Evolutionary conservation across 37 sponge, comb jelly and placozoan genomes (phyloP).

Genomic region (Lycopodina hypogea): DNA sequence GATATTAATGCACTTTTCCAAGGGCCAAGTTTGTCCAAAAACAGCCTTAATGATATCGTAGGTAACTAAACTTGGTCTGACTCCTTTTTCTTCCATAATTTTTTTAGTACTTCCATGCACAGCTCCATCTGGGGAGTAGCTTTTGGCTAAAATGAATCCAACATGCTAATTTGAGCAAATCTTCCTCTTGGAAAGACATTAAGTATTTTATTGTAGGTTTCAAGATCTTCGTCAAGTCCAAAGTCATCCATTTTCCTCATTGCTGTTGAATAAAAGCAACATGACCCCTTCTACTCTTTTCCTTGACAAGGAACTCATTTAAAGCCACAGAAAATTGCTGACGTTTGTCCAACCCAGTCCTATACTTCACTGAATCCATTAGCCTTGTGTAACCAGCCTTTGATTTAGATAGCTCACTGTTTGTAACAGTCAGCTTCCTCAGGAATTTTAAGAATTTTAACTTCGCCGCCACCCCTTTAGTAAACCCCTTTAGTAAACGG

Average conservation of each 20-base stretch:
- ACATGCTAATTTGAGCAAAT: conserved; percentile 50
- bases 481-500: no score
- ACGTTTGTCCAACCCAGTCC: background rate
- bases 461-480: no score
- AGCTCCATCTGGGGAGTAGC: conserved; percentile 84
- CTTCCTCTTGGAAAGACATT: conserved; percentile 82
- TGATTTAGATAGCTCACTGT: background rate
- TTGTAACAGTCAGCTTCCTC: no score
- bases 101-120: conserved; percentile 69
- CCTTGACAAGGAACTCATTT: conserved; percentile 57
- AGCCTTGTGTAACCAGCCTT: conserved; percentile 16
- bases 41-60: conserved; percentile 57
- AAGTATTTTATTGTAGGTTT: conserved; percentile 76
- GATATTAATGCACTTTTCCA: conserved; percentile 81
- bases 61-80: conserved; percentile 70
- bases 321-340: conserved; percentile 67
- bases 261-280: conserved; percentile 71
- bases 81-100: conserved; percentile 91
- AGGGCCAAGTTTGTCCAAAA: conserved; percentile 82
- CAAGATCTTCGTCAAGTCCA: conserved; percentile 67
- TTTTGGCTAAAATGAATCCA: conserved; percentile 88
- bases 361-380: conserved; percentile 46
- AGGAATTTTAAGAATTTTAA: no score
- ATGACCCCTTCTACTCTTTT: conserved; percentile 77
- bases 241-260: conserved; percentile 80